A percentile compares a stretch with the other conserved stretches of the same genome.
Conservation (phyloP, 2,113 vertebrate genomes). For the Takifugu bimaculatus region DNA sequence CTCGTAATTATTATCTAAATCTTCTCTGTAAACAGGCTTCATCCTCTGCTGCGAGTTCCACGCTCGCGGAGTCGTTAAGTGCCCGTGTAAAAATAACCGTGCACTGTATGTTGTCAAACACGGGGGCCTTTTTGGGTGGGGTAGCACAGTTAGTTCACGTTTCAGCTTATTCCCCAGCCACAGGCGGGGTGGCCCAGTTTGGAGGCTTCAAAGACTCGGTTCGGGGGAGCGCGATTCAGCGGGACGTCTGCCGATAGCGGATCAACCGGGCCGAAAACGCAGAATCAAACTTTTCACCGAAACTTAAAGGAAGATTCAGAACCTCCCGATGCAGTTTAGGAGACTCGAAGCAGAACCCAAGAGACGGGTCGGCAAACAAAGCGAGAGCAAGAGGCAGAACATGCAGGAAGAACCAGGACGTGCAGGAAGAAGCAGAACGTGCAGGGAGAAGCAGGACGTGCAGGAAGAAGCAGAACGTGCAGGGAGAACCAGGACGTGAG, state of each 20-base stretch:
- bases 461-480: too few relatives aligned
- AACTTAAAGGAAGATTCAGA: conserved; percentile 2
- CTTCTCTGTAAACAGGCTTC: conserved; percentile 51
- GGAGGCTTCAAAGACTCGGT: conserved; percentile 69
- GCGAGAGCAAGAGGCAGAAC: background rate
- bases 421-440: conserved; percentile 20
- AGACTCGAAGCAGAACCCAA: conserved; percentile 10
- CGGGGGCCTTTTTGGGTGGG: conserved; percentile 46
- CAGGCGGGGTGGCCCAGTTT: conserved; percentile 70
- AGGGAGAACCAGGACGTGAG: too few relatives aligned
- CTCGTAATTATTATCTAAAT: conserved; percentile 53
- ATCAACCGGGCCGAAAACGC: conserved; percentile 47
- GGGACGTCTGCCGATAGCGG: conserved; percentile 55
- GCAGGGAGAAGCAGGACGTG: too few relatives aligned
- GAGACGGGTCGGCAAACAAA: conserved; percentile 11
- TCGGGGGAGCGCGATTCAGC: conserved; percentile 55
- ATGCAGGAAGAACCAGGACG: conserved; percentile 7
- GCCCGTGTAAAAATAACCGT: conserved; percentile 64
- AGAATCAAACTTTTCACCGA: conserved; percentile 31
- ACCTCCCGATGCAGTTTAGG: conserved; percentile 5
- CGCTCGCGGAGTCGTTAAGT: conserved; percentile 51
- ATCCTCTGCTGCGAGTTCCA: conserved; percentile 39
- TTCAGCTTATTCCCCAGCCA: conserved; percentile 65
- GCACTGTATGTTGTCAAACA: conserved; percentile 36
- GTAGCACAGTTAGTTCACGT: conserved; percentile 51